Evolutionary conservation across 2,797 vertebrate genomes (phyloP), one percentile per base, ranked within the genome.

Genomic region (Falco concolor): DNA sequence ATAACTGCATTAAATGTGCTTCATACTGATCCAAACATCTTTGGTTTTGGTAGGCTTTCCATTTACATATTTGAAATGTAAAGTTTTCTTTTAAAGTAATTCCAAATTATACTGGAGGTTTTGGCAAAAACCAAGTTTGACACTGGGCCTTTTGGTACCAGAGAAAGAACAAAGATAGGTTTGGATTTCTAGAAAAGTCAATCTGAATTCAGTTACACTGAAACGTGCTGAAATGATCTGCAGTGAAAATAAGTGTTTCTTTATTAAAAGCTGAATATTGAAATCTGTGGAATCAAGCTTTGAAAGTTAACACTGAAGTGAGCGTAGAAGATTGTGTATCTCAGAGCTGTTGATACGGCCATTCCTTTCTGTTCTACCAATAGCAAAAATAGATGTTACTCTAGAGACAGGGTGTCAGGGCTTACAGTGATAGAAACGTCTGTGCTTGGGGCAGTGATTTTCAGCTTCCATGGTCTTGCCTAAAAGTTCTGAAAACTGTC

Each of bases 401-500:
- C 75, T 86, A 82, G 87, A 84, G 76, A 54, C 42, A 73, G 79
- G 36, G 49, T 83, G 40, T 81, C 32, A 38, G 54, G 22, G 59
- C 59, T 87, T 36, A 52, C 1, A 54, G 72, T 15, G 63, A 53
- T 60, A 89, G 72, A 87, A 92, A 44, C 2, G 0, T 84, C 84
- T 92, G 0, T 69, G 85, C 91, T 59, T n/a, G 63, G 44, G 76
- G 94, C 92, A 78, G 1, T 52, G 76, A 76, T 88, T 95, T 91
- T 84, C 67, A 73, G 65, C 60, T 84, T 88, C 79, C 65, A 40
- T 53, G 20, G 53, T 60, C 78, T 67, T 94, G 81, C 89, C 68
- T 91, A 23, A 69, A 95, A 90, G 65, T 94, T 95, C 61, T 89
- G 77, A 90, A 78, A 86, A 72, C 54, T 88, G 61, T 44, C 36